Evolutionary conservation across 2,888 invertebrate genomes (phyloP).

Genomic region (Nomada fabriciana): DNA sequence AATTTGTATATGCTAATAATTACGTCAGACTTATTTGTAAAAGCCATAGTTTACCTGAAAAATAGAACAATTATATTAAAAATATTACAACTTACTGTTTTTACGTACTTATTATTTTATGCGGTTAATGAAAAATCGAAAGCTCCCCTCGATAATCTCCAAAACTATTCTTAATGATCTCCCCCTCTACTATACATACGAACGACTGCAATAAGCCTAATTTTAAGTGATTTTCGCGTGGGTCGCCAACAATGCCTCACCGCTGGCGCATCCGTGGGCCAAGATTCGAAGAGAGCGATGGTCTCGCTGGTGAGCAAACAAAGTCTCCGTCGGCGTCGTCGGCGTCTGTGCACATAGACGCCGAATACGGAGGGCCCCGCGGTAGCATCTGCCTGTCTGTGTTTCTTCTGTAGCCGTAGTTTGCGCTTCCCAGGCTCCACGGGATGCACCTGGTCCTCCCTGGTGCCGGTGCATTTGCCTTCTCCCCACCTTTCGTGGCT

Average conservation of each 20-base stretch:
- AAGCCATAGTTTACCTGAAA: neutral
- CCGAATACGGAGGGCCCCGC: constrained; percentile 63
- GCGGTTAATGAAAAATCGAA: no score
- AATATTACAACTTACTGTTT: neutral
- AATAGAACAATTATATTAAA: neutral
- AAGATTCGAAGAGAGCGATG: constrained; percentile 39
- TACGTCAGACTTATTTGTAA: neutral
- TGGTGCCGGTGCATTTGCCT: constrained; percentile 71
- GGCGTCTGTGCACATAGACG: constrained; percentile 70
- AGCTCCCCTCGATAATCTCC: no score
- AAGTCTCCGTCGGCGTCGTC: constrained; percentile 64
- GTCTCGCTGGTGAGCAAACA: constrained; percentile 61
- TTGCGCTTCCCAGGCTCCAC: constrained; percentile 83
- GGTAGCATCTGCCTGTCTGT: constrained; percentile 74
- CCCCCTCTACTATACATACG: no score
- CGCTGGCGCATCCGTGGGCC: constrained; percentile 34
- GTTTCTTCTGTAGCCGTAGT: constrained; percentile 73
- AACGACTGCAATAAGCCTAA: neutral
- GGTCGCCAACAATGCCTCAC: neutral
- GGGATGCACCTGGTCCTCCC: constrained; percentile 82
- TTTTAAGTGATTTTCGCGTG: constrained; percentile 23
- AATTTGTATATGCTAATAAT: neutral
- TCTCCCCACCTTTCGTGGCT: constrained; percentile 44
- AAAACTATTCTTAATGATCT: no score
- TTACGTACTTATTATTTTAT: neutral